Evolutionary conservation across 2,797 vertebrate genomes (phyloP).

Genomic region (Caiman crocodilus): DNA sequence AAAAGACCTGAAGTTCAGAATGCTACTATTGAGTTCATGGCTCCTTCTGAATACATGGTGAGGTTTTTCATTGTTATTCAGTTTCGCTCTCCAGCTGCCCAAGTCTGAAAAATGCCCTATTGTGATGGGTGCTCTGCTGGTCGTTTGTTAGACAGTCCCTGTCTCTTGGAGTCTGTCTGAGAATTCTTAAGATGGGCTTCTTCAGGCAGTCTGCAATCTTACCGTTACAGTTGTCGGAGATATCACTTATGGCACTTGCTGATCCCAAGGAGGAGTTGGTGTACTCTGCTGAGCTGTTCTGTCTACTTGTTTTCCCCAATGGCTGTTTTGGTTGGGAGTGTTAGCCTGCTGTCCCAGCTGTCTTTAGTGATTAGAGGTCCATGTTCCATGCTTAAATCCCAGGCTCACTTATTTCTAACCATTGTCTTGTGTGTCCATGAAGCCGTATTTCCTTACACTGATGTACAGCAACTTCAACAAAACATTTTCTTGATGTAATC

Average conservation of each 20-base stretch:
- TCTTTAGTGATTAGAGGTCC: neutral
- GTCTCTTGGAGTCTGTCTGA: neutral
- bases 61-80: constrained; percentile 25
- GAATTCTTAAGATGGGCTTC: neutral
- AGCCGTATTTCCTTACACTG: neutral
- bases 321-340: neutral
- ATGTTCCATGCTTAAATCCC: neutral
- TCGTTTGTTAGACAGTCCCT: neutral
- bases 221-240: neutral
- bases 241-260: neutral
- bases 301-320: neutral
- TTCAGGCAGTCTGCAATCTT: neutral
- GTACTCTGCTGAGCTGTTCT: neutral
- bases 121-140: neutral
- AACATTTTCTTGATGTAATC: neutral
- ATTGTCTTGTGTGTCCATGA: neutral
- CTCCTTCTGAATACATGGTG: constrained; percentile 98
- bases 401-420: neutral
- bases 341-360: neutral
- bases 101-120: neutral
- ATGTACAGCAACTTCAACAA: neutral
- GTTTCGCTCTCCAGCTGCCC: neutral
- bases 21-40: constrained; percentile 97
- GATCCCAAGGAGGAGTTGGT: neutral
- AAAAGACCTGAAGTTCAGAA: constrained; percentile 97